Percentiles rank a stretch among this genome's conserved stretches.
These are phyloP conservation scores for Lepidurus apus DNA, from an alignment of 1,140 invertebrate genomes.

Conservation along the genomic window DNA sequence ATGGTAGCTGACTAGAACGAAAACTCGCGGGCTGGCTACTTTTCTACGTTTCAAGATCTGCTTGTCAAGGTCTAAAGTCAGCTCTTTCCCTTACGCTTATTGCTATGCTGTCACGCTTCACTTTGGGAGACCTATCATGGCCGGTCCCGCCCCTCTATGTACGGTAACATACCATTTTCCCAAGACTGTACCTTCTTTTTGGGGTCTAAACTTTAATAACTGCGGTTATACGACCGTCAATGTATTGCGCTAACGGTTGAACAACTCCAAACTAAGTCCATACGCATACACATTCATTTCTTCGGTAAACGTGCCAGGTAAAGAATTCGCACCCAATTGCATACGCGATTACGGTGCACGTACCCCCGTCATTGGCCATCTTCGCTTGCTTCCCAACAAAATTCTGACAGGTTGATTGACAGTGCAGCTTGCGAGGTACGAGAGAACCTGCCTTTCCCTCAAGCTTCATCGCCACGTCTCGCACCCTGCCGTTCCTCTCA, in stretches of 20 bases:
- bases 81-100: neutral
- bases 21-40: neutral
- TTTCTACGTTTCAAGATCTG: neutral
- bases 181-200: neutral
- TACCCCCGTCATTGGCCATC: slow-evolving; percentile 8
- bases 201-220: neutral
- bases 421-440: slow-evolving; percentile 14
- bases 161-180: neutral
- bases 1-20: neutral
- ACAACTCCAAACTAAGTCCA: too few relatives aligned
- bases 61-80: neutral
- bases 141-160: neutral
- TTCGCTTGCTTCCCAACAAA: neutral
- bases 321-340: neutral
- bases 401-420: slow-evolving; percentile 18
- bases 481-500: neutral
- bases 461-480: neutral
- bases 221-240: too few relatives aligned
- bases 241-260: too few relatives aligned
- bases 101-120: slow-evolving; percentile 1
- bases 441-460: neutral
- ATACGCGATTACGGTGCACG: neutral
- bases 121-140: neutral
- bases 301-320: slow-evolving; percentile 4
- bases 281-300: neutral